A percentile compares a stretch with the other conserved stretches of the same genome.
Evolutionary conservation across 2,888 invertebrate genomes (phyloP).

Genomic region (Coenonympha arcania): DNA sequence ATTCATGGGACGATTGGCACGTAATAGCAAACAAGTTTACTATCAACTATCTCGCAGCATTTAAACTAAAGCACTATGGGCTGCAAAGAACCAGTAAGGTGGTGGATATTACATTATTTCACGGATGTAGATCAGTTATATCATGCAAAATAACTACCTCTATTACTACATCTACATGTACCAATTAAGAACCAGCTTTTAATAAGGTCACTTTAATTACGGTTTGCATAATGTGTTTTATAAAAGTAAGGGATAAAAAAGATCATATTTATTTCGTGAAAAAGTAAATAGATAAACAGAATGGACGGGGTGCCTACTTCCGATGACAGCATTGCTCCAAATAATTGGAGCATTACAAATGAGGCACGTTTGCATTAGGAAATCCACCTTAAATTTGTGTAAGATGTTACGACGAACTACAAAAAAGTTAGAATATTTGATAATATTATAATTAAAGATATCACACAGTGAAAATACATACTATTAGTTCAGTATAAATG

Average conservation of each 20-base stretch:
- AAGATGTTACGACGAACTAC: conserved; percentile 14
- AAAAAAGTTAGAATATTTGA: conserved; percentile 6
- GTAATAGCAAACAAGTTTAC: too few relatives aligned
- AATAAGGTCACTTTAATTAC: conserved; percentile 1
- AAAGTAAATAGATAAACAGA: conserved; percentile 4
- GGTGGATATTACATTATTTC: conserved; percentile 1
- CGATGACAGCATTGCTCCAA: conserved; percentile 19
- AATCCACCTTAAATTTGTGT: conserved; percentile 16
- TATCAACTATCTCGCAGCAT: too few relatives aligned
- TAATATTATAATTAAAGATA: too few relatives aligned
- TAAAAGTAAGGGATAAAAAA: conserved; percentile 1
- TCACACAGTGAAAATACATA: too few relatives aligned
- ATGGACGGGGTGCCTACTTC: conserved; percentile 13
- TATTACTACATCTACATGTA: too few relatives aligned
- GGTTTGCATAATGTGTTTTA: not conserved
- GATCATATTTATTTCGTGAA: not conserved
- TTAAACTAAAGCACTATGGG: not conserved
- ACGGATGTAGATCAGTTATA: conserved; percentile 3
- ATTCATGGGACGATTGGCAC: too few relatives aligned
- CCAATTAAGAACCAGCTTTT: conserved; percentile 1
- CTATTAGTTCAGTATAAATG: too few relatives aligned
- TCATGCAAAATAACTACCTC: conserved; percentile 1
- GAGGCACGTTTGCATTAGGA: conserved; percentile 19
- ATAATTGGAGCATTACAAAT: conserved; percentile 24
- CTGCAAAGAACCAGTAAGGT: not conserved